These are phyloP conservation scores for Neoniphon sammara DNA, from an alignment of 2,797 vertebrate species.

Conservation along the genomic window DNA sequence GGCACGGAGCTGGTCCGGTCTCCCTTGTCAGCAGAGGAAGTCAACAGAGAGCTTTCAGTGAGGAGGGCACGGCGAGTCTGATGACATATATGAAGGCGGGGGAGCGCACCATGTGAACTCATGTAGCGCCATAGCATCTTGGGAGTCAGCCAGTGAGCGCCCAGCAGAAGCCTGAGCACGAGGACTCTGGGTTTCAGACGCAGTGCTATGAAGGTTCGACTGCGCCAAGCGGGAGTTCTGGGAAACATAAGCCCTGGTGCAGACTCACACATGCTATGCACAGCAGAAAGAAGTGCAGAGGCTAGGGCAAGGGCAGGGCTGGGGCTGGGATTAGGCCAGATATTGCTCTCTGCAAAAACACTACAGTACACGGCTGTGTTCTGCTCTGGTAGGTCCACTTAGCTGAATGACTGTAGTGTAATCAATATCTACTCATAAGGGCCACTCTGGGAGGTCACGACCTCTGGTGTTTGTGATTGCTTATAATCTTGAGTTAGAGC, in stretches of 20 bases:
- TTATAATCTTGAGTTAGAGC: constrained; percentile 73
- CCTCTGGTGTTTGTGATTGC: constrained; percentile 69
- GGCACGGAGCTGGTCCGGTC: constrained; percentile 56
- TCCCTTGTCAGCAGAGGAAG: constrained; percentile 85
- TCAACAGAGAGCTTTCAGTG: constrained; percentile 71
- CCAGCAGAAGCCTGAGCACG: constrained; percentile 40
- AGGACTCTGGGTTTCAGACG: constrained; percentile 53
- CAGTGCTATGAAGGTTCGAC: constrained; percentile 44
- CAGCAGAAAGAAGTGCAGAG: constrained; percentile 66
- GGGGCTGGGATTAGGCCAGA: constrained; percentile 69
- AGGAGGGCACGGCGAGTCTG: constrained; percentile 62
- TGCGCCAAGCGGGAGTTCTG: constrained; percentile 62
- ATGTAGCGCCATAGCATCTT: constrained; percentile 39
- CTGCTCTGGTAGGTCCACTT: constrained; percentile 71
- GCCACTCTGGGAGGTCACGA: constrained; percentile 76
- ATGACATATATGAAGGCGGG: constrained; percentile 77
- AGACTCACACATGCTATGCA: constrained; percentile 65
- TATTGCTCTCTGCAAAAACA: constrained; percentile 65
- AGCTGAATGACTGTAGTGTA: constrained; percentile 68
- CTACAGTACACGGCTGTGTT: constrained; percentile 71
- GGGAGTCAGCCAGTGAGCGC: constrained; percentile 38
- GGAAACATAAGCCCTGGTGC: constrained; percentile 66
- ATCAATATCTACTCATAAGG: constrained; percentile 81
- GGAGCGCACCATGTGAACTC: constrained; percentile 65
- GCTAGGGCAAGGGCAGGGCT: constrained; percentile 60